Evolutionary conservation across 1,140 invertebrate species (phyloP).

Genomic region (Vollenhovia emeryi): DNA sequence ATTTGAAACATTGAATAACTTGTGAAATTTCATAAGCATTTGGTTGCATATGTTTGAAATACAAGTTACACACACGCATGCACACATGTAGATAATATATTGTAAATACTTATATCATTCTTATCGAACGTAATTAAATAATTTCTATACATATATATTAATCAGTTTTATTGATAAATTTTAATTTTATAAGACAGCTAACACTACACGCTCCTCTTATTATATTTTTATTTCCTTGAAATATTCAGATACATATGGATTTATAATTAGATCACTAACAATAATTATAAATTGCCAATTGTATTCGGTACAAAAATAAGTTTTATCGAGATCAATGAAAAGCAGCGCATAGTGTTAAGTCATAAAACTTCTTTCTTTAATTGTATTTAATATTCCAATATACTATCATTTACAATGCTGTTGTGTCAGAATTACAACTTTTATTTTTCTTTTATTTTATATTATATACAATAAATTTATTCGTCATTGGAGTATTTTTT

Average conservation of each 20-base stretch:
- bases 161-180: slow-evolving; percentile 8
- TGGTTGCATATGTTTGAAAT: too few species aligned
- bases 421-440: neutral
- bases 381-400: neutral
- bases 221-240: neutral
- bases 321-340: too few species aligned
- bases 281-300: neutral
- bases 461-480: neutral
- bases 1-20: slow-evolving; percentile 81
- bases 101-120: neutral
- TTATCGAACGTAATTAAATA: neutral
- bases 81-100: neutral
- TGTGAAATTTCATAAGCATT: slow-evolving; percentile 30
- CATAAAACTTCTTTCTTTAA: too few species aligned
- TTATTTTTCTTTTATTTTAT: neutral
- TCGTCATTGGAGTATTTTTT: neutral
- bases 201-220: neutral
- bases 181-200: slow-evolving; percentile 7
- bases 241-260: neutral
- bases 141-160: slow-evolving; percentile 30
- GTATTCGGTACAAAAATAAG: neutral
- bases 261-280: neutral
- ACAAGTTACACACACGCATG: neutral
- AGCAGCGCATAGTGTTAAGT: too few species aligned
- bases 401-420: neutral